Base-by-base conservation (phyloP, 2,113 vertebrate genomes). In the Nyctereutes procyonoides region DNA sequence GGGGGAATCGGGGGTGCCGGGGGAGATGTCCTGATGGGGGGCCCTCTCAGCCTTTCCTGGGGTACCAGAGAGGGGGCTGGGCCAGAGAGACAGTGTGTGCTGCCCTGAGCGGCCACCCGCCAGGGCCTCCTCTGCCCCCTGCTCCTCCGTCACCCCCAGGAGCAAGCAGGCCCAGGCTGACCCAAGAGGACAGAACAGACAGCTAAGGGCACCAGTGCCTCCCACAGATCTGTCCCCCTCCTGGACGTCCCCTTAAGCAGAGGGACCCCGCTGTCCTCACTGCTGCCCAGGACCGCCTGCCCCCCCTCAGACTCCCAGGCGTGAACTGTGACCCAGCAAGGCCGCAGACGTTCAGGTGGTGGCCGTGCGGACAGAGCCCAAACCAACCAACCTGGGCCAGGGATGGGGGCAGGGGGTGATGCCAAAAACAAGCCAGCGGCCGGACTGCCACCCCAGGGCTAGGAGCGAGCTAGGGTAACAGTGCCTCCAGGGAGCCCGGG, bases 271-370 rank as follows among this genome's bases (percentile, higher is more conserved):
- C 76, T 28, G 26, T 63, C n/a, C 30, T 43, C 43, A 43, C 43
- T 43, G 43, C 43, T 43, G 43, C 43, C 43, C 43, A 43, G 43
- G 43, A 43, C 43, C 5, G 1, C 43, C 43, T 7, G n/a, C 43
- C 43, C 43, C 43, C 6, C 43, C 43, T 28, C 17, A 16, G 62
- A 15, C n/a, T 8, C 60, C 17, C 32, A 38, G 13, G 24, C 3
- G 2, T 17, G 26, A 35, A 9, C 62, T 4, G 0, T 0, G 16
- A 55, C 62, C 51, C 3, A 0, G 8, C 51, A 38, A 12, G 0
- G 35, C 28, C 51, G 12, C 15, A 1, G 62, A 69, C 35, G 0
- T 12, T 26, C 1, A 0, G 26, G 14, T 22, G 14, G 48, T 4
- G 32, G 76, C 89, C 13, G 26, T 32, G n/a, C 32, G 8, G 24